Base-by-base conservation (phyloP, 53 echinoderm and acorn worm species). In the Zoroaster sp. region DNA sequence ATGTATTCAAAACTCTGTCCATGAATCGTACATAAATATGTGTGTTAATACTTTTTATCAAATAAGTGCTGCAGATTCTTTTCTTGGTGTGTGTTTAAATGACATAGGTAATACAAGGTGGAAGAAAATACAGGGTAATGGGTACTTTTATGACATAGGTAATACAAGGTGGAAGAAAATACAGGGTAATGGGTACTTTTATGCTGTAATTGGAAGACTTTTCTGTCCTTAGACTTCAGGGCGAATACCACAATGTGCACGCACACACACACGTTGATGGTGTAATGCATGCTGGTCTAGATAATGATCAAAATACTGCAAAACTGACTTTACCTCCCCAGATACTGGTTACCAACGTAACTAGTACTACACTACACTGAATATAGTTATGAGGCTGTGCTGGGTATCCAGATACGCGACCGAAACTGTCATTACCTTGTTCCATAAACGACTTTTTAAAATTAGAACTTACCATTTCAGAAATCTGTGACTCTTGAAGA, bases 1-100 rank as follows among this genome's bases (percentile, higher is more conserved):
- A 31, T 35, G 23, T 20, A 4, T 35, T n/a, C 17, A 21, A 14
- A 35, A 40, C 41, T 76, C 17, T 76, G 45, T 47, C 41, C 38
- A 54, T 59, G 65, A 79, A 25, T 76, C 47, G 55, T 79, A 54
- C 21, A 39, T n/a, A 17, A n/a, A 79, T 38, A 79, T 32, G 55
- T 79, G 79, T 79, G 79, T 79, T 78, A 35, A 34, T 35, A 34
- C 78, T 78, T 36, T 34, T 35, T 52, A 78, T 36, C 78, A 51
- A 39, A 54, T 21, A 40, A 79, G 55, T 79, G 79, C 79, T 79
- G 79, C 79, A 79, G 55, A 78, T n/a, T 76, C 32, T 76, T 20
- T 79, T 35, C 54, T 41, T 18, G 76, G 38, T 79, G 79, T 79
- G 79, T 79, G 79, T 55, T 76, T 31, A 45, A 21, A 32, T 38